These are phyloP conservation scores for Mixornis gularis DNA, from an alignment of 2,113 vertebrate genomes.

Conservation along the genomic window DNA sequence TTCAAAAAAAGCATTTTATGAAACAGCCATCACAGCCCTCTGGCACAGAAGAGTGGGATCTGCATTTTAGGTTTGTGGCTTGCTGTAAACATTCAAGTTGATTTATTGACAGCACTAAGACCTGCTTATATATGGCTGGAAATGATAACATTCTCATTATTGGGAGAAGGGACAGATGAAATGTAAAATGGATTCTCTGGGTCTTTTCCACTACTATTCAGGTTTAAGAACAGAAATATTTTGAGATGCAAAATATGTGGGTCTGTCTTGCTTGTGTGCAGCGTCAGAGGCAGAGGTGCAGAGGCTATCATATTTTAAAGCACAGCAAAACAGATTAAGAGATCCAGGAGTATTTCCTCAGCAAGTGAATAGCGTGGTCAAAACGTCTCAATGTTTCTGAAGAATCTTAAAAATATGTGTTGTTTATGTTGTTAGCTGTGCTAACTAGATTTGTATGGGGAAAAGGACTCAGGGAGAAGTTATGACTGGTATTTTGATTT, in stretches of 20 bases:
- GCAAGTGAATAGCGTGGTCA: background rate
- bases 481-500: background rate
- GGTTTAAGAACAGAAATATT: background rate
- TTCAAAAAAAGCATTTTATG: background rate
- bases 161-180: background rate
- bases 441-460: background rate
- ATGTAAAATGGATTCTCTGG: background rate
- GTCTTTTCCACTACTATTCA: background rate
- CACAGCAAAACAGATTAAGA: background rate
- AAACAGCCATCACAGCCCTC: background rate
- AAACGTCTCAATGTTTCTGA: background rate
- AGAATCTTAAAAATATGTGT: background rate
- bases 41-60: accelerated
- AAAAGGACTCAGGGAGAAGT: background rate
- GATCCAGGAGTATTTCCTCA: background rate
- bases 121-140: background rate
- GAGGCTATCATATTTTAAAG: background rate
- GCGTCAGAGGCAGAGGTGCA: background rate
- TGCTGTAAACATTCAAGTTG: background rate
- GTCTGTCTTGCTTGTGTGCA: background rate
- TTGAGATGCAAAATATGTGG: background rate
- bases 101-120: background rate
- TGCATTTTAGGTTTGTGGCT: background rate
- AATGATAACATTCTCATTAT: accelerated
- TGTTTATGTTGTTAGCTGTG: background rate